phyloP scores from a whole-genome alignment of 2,797 vertebrate species.

The Agapornis canus region DNA sequence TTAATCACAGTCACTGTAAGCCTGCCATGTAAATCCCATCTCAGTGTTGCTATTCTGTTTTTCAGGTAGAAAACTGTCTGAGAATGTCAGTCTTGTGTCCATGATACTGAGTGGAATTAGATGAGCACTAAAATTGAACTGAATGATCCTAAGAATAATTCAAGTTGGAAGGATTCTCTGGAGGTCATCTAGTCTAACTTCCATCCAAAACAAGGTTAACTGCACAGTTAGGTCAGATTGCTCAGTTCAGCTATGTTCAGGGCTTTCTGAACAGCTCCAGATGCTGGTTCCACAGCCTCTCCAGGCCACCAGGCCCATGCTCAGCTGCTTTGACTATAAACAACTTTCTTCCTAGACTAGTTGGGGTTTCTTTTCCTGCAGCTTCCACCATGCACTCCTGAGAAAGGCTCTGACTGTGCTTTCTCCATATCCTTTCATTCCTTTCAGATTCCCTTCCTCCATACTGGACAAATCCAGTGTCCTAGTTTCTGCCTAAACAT shows the following conservation, averaged over 20 bases:
- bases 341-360: not conserved
- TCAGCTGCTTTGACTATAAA: not conserved
- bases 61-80: not conserved
- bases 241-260: not conserved
- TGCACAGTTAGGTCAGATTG: not conserved
- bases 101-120: not conserved
- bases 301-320: not conserved
- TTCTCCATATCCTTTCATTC: not conserved
- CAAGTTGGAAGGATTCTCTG: not conserved
- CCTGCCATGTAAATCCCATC: not conserved
- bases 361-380: not conserved
- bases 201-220: not conserved
- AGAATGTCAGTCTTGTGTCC: not conserved
- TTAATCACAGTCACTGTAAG: conserved; percentile 26
- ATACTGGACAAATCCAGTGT: not conserved
- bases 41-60: not conserved
- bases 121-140: not conserved
- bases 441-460: not conserved
- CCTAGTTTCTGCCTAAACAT: not conserved
- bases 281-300: not conserved
- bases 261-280: not conserved
- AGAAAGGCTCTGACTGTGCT: not conserved
- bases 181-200: not conserved
- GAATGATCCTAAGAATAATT: not conserved
- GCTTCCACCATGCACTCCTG: not conserved